These are phyloP conservation scores for Tinamus guttatus DNA, from an alignment of 2,113 vertebrate species.

Conservation along the genomic window DNA sequence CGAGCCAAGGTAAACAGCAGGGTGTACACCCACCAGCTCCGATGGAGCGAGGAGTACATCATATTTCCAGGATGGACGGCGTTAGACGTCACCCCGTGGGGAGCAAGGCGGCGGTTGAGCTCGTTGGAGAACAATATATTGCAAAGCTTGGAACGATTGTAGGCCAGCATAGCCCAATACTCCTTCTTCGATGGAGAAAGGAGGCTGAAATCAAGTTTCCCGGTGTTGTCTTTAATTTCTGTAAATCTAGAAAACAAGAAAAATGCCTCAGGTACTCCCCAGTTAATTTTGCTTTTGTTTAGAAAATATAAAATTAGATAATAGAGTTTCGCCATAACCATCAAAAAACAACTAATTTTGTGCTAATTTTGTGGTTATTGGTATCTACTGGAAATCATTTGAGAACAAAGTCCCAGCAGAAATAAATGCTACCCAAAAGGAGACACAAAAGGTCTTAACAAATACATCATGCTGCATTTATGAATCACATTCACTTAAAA, in stretches of 20 bases:
- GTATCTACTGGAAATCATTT: background rate
- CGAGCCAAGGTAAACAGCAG: slow-evolving; percentile 91
- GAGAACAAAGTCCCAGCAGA: background rate
- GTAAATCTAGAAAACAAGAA: slow-evolving; percentile 85
- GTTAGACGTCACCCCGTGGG: slow-evolving; percentile 88
- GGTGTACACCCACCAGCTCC: slow-evolving; percentile 93
- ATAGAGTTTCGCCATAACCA: background rate
- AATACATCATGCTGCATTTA: background rate
- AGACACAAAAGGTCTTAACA: background rate
- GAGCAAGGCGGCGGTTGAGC: slow-evolving; percentile 91
- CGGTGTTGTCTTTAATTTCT: slow-evolving; percentile 87
- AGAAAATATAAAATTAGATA: slow-evolving; percentile 8
- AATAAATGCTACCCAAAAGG: background rate
- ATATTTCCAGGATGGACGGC: slow-evolving; percentile 94
- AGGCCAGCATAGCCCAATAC: slow-evolving; percentile 97
- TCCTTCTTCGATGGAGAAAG: slow-evolving; percentile 89
- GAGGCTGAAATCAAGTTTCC: slow-evolving; percentile 87
- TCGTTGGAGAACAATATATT: slow-evolving; percentile 93
- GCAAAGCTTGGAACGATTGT: slow-evolving; percentile 96
- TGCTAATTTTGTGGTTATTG: slow-evolving; percentile 4
- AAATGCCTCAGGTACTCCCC: background rate
- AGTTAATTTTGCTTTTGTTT: slow-evolving; percentile 14
- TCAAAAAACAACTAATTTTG: slow-evolving; percentile 19
- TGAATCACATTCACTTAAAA: background rate
- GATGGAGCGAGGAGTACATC: slow-evolving; percentile 93